Base-by-base conservation (phyloP, 2,888 invertebrate genomes). In the Ptychoptera albimana region DNA sequence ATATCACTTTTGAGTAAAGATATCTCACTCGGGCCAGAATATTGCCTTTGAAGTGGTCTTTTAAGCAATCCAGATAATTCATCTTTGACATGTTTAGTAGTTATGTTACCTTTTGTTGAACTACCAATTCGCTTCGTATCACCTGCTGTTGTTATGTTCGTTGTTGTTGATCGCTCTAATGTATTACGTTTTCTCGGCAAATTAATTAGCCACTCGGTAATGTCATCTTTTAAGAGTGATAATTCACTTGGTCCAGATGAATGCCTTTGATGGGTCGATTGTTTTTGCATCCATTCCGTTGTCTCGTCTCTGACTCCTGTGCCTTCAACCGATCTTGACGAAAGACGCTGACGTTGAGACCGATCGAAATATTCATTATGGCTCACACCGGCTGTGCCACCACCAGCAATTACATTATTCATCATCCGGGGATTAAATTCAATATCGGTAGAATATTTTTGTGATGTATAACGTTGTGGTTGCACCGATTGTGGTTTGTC, bases 191-290 rank as follows among this genome's bases (percentile, higher is more conserved):
- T 63, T 6, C 57, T 57, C 8, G 64, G 63, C 49, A 64, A 44
- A 39, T 61, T 61, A 37, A 61, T 60, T 8, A 64, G 50, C 66
- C 64, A 66, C 11, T 62, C 63, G 37, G 64, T 57, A 45, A 64
- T 56, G 48, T 65, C 64, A 39, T 64, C 62, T 46, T 64, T 64
- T 46, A 61, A 52, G 46, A 64, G 60, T 12, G 63, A 60, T 31
- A 66, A 57, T 51, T 65, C 64, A 47, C 63, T 64, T 13, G 66
- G 66, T 1, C 66, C 66, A 1, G 64, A 64, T 6, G 63, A 60
- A 13, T 65, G 64, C 39, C 66, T 56, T 11, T 60, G 60, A 1
- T 65, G 65, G 14, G 53, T 51, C 34, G 37, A 30, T 13, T 45
- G 44, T 44, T 53, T 57, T 42, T 63, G 61, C 12, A 64, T 49